A percentile compares a stretch with the other conserved stretches of the same genome.
Evolutionary conservation across 2,113 vertebrate genomes (phyloP).

Genomic region (Notechis scutatus): DNA sequence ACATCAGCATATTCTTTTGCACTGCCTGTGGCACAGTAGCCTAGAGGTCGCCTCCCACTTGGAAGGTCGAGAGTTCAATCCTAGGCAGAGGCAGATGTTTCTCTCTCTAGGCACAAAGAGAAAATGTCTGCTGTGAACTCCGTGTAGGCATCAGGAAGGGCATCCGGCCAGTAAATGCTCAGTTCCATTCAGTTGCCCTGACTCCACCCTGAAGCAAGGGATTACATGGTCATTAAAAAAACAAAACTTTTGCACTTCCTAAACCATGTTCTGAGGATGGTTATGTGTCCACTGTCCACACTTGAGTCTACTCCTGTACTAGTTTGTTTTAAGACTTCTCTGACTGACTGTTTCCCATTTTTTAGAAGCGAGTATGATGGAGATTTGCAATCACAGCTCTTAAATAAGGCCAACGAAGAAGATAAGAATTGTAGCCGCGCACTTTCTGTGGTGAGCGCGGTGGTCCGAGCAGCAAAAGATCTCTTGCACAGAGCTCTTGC

Average conservation of each 20-base stretch:
- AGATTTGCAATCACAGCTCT: slow-evolving; percentile 93
- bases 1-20: not conserved
- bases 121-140: not conserved
- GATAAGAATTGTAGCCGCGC: slow-evolving; percentile 97
- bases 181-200: not conserved
- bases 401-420: slow-evolving; percentile 97
- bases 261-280: not conserved
- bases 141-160: not conserved
- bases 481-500: slow-evolving; percentile 94
- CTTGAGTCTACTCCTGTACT: not conserved
- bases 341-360: slow-evolving; percentile 12
- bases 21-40: not conserved
- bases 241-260: not conserved
- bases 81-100: not conserved
- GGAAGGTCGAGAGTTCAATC: not conserved
- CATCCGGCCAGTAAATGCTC: not conserved
- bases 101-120: not conserved
- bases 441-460: slow-evolving; percentile 93
- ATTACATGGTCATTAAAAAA: not conserved
- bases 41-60: not conserved
- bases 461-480: slow-evolving; percentile 93
- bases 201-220: not conserved
- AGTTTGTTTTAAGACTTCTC: not conserved
- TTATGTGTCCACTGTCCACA: not conserved
- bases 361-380: slow-evolving; percentile 95